Conservation (phyloP, 2,888 invertebrate genomes). For the Rotaria socialis region DNA sequence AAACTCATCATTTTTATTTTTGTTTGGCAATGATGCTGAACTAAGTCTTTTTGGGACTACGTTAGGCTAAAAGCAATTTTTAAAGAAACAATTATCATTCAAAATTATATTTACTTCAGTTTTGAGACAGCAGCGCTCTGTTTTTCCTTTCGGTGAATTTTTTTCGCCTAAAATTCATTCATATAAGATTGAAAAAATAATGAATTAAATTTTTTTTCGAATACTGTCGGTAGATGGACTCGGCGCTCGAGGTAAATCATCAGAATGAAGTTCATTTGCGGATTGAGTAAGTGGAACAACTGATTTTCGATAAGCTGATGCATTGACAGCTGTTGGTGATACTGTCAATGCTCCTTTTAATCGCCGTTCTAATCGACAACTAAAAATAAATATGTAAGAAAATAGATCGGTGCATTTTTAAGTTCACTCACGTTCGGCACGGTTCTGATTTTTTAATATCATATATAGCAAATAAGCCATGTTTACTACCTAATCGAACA, state of each 20-base stretch:
- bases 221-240: background rate
- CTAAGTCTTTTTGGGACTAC: too few relatives aligned
- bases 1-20: too few relatives aligned
- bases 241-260: too few relatives aligned
- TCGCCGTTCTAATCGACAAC: background rate
- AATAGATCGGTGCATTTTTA: background rate
- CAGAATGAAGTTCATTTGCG: too few relatives aligned
- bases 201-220: background rate
- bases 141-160: too few relatives aligned
- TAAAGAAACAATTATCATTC: too few relatives aligned
- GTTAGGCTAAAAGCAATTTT: too few relatives aligned
- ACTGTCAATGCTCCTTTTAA: background rate
- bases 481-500: conserved; percentile 20
- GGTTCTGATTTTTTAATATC: background rate
- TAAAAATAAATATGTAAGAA: background rate
- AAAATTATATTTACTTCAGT: too few relatives aligned
- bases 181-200: background rate
- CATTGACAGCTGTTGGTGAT: background rate
- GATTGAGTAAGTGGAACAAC: too few relatives aligned
- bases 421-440: background rate
- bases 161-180: background rate
- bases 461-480: background rate
- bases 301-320: too few relatives aligned
- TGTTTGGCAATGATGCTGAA: too few relatives aligned
- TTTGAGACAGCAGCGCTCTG: too few relatives aligned